A percentile compares a stretch with the other conserved stretches of the same genome.
phyloP scores from a whole-genome alignment of 2,797 vertebrate species.

The Gastrophryne carolinensis region DNA sequence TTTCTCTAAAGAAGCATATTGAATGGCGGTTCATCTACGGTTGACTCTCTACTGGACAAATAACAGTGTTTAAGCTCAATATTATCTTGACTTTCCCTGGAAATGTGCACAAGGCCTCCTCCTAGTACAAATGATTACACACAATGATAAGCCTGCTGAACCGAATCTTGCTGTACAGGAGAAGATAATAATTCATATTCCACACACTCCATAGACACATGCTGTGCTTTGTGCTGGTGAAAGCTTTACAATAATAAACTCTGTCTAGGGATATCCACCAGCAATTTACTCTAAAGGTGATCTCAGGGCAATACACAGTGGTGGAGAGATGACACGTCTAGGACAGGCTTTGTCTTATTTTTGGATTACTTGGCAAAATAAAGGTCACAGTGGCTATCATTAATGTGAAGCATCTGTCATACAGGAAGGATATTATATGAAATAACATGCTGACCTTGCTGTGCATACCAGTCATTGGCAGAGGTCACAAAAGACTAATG shows the following conservation, averaged over 20 bases:
- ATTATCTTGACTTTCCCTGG: not conserved
- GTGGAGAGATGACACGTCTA: slow-evolving; percentile 2
- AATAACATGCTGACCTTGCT: too few species aligned
- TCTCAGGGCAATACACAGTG: not conserved
- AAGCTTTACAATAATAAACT: slow-evolving; percentile 5
- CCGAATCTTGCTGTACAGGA: not conserved
- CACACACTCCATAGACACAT: too few species aligned
- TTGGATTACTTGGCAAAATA: not conserved
- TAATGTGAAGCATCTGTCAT: not conserved
- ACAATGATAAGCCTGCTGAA: not conserved
- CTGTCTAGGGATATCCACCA: slow-evolving; percentile 10
- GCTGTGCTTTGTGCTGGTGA: too few species aligned
- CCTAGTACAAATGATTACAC: not conserved
- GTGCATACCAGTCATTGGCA: too few species aligned
- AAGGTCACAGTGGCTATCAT: slow-evolving; percentile 17
- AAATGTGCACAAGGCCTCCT: not conserved
- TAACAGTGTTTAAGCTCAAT: not conserved
- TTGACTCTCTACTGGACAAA: not conserved
- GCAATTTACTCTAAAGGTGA: slow-evolving; percentile 25
- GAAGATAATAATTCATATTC: too few species aligned
- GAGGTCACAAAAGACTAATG: too few species aligned
- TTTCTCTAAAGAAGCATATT: too few species aligned
- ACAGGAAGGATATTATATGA: not conserved
- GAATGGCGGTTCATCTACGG: too few species aligned
- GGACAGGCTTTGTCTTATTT: slow-evolving; percentile 12